These are phyloP conservation scores for Orthonychiurus folsomi DNA, from an alignment of 2,888 invertebrate species.

Conservation along the genomic window DNA sequence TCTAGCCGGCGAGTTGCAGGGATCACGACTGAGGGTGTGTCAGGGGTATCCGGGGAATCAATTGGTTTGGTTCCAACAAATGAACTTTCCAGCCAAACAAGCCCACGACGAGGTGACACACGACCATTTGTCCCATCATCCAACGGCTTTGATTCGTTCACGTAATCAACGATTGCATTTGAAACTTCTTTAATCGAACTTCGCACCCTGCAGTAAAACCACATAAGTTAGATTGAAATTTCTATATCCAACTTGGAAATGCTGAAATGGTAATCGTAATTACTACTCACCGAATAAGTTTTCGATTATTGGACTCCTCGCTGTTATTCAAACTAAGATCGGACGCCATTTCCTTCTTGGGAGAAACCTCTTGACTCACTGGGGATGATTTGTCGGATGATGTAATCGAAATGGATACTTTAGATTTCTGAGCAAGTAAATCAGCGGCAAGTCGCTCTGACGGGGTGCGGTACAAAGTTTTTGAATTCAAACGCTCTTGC, in stretches of 20 bases:
- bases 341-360: conserved; percentile 26
- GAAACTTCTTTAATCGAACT: conserved; percentile 85
- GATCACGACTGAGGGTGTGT: conserved; percentile 42
- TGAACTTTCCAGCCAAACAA: conserved; percentile 87
- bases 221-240: no score
- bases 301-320: conserved; percentile 38
- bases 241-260: no score
- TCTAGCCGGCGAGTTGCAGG: conserved; percentile 22
- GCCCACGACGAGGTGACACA: conserved; percentile 43
- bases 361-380: conserved; percentile 12
- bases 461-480: conserved; percentile 46
- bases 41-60: conserved; percentile 75
- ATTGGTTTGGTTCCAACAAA: conserved; percentile 71
- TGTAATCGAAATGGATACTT: conserved; percentile 16
- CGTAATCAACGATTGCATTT: conserved; percentile 85
- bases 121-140: conserved; percentile 44
- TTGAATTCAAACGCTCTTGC: conserved; percentile 62
- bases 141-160: conserved; percentile 46
- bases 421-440: conserved; percentile 49
- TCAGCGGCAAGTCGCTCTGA: conserved; percentile 68
- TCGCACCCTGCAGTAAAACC: conserved; percentile 54
- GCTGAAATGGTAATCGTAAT: conserved; percentile 3
- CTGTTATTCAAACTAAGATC: conserved; percentile 39
- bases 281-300: conserved; percentile 37
- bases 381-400: conserved; percentile 11